Base-by-base conservation (phyloP, 2,888 invertebrate genomes). In the Himalopsyche tibetana region DNA sequence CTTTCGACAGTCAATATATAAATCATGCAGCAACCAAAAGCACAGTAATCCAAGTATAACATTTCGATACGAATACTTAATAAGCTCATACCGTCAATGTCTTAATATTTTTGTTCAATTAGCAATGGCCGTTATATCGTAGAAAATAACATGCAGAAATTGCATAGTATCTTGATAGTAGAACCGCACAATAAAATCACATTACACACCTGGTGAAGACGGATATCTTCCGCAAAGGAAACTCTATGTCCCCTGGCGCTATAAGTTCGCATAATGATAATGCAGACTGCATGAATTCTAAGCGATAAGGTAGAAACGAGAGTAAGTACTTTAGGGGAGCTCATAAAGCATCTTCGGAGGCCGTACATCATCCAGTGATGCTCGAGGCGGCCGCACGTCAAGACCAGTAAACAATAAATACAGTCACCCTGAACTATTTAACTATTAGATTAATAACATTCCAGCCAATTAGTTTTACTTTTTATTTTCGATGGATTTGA, bases 321-420 rank as follows among this genome's bases (percentile, higher is more conserved):
- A 63, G 63, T 63, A 63, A 63, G 40, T 80, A 80, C 17, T 80
- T 19, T 4, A 28, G 80, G 80, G 28, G 45, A 42, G 8, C 40
- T 38, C 80, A 80, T 45, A 80, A 80, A 80, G 42, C 80, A 80
- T 80, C 80, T 42, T 80, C 42, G 80, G 80, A 80, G 80, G 40
- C 80, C 80, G 45, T 80, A 28, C 80, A 80, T 80, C 80, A 80
- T 80, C 19, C 6, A n/a, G n/a, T n/a, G 38, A 38, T 80, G 80
- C 80, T 36, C 28, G n/a, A n/a, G 80, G 80, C 45, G 80, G 36
- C 80, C 40, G 38, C 80, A 42, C 45, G n/a, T 80, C 28, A 42
- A 42, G 42, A 80, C 45, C 45, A 40, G 80, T 80, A 36, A 80
- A 42, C 80, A 80, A 63, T 63, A 19, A 63, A 8, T 15, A 28